Conservation (phyloP, 1,140 invertebrate genomes). For the Arion vulgaris region DNA sequence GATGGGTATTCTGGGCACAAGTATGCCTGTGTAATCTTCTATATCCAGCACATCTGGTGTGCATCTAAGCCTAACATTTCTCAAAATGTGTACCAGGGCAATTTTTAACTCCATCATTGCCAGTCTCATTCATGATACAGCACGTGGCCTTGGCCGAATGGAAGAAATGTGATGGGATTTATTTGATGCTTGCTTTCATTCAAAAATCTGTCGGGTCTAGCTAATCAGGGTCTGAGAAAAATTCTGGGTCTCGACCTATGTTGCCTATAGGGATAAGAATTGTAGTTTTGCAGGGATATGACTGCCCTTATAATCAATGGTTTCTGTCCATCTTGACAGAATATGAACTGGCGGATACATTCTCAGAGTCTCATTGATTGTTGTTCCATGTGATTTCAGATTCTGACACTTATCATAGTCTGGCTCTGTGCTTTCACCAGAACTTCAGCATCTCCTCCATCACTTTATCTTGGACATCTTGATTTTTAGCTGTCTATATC, state of each 20-base stretch:
- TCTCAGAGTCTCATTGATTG: slow-evolving; percentile 58
- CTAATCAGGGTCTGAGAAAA: slow-evolving; percentile 81
- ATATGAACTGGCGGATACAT: slow-evolving; percentile 57
- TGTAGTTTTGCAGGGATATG: slow-evolving; percentile 58
- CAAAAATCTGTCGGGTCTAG: slow-evolving; percentile 78
- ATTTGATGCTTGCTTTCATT: slow-evolving; percentile 33
- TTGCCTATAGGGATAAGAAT: slow-evolving; percentile 74
- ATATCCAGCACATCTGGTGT: slow-evolving; percentile 14
- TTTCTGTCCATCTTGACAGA: slow-evolving; percentile 41
- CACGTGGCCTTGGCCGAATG: slow-evolving; percentile 77
- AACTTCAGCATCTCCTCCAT: slow-evolving; percentile 40
- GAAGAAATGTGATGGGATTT: slow-evolving; percentile 70
- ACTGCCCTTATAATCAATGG: slow-evolving; percentile 63
- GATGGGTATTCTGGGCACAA: slow-evolving; percentile 18
- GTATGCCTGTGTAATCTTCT: not conserved
- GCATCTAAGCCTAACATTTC: not conserved
- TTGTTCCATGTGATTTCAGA: slow-evolving; percentile 76
- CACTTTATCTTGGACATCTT: slow-evolving; percentile 46
- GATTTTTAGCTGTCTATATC: slow-evolving; percentile 77
- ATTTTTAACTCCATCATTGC: slow-evolving; percentile 80
- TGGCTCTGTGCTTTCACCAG: slow-evolving; percentile 36
- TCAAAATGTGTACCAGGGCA: slow-evolving; percentile 70
- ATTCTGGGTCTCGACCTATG: slow-evolving; percentile 82
- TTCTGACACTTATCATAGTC: slow-evolving; percentile 76
- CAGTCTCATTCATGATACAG: slow-evolving; percentile 78